Conservation (phyloP, 2,797 vertebrate species). For the Lutjanus campechanus region DNA sequence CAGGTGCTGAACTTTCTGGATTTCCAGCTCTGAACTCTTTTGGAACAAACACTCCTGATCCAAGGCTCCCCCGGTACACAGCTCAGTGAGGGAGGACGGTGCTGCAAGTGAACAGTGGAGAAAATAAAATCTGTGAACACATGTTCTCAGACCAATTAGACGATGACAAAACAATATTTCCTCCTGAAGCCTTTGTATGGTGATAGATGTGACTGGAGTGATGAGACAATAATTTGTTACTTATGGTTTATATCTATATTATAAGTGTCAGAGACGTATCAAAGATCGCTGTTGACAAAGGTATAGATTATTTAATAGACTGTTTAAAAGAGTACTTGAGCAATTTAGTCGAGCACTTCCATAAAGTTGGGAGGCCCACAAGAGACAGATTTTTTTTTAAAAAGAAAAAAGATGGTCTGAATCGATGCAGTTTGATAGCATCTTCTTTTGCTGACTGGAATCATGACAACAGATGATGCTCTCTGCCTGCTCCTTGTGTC, state of each 20-base stretch:
- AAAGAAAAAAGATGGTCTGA: not conserved
- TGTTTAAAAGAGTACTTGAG: not conserved
- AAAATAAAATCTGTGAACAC: not conserved
- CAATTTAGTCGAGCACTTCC: not conserved
- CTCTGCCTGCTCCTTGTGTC: not conserved
- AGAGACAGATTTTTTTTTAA: not conserved
- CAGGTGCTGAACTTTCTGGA: not conserved
- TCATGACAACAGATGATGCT: not conserved
- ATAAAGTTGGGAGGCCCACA: not conserved
- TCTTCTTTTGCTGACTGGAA: not conserved
- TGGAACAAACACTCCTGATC: not conserved
- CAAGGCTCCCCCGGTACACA: not conserved
- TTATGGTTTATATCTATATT: not conserved
- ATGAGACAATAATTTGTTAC: not conserved
- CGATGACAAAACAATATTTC: not conserved
- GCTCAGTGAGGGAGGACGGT: not conserved
- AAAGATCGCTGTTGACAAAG: not conserved
- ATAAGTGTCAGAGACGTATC: not conserved
- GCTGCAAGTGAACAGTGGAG: not conserved
- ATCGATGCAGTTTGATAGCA: not conserved
- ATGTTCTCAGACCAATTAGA: not conserved
- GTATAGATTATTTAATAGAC: not conserved
- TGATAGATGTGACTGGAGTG: not conserved
- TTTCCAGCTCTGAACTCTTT: conserved; percentile 13
- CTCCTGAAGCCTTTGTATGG: not conserved